phyloP scores from a whole-genome alignment of 2,888 invertebrate species.

The Sphinx pinastri region DNA sequence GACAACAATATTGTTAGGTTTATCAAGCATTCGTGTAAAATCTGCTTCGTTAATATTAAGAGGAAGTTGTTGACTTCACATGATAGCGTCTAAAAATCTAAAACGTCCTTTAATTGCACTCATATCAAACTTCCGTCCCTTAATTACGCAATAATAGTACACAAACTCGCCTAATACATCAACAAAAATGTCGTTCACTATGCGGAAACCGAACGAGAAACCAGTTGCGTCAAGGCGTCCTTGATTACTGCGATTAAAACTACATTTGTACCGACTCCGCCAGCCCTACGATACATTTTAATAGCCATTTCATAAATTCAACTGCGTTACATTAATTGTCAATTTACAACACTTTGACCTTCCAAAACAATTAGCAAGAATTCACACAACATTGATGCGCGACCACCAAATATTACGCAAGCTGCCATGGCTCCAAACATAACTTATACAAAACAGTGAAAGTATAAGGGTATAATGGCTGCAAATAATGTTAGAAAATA shows the following conservation, averaged over 20 bases:
- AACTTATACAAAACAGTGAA: slow-evolving; percentile 54
- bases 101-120: too few relatives aligned
- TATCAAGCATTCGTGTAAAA: too few relatives aligned
- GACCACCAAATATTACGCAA: slow-evolving; percentile 33
- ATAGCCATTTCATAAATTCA: background rate
- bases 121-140: too few relatives aligned
- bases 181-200: slow-evolving; percentile 1
- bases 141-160: background rate
- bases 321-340: background rate
- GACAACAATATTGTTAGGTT: too few relatives aligned
- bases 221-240: slow-evolving; percentile 18
- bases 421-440: slow-evolving; percentile 29
- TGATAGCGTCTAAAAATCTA: too few relatives aligned
- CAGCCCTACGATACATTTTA: background rate
- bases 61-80: too few relatives aligned
- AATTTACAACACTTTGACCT: background rate
- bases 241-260: background rate
- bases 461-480: slow-evolving; percentile 48
- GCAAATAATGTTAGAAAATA: slow-evolving; percentile 54
- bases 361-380: background rate
- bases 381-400: slow-evolving; percentile 18
- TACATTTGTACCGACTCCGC: background rate
- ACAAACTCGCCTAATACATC: background rate
- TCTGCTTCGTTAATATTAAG: too few relatives aligned
- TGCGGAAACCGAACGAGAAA: slow-evolving; percentile 9